Evolutionary conservation across 2,888 invertebrate species (phyloP).

Genomic region (Dione juno): DNA sequence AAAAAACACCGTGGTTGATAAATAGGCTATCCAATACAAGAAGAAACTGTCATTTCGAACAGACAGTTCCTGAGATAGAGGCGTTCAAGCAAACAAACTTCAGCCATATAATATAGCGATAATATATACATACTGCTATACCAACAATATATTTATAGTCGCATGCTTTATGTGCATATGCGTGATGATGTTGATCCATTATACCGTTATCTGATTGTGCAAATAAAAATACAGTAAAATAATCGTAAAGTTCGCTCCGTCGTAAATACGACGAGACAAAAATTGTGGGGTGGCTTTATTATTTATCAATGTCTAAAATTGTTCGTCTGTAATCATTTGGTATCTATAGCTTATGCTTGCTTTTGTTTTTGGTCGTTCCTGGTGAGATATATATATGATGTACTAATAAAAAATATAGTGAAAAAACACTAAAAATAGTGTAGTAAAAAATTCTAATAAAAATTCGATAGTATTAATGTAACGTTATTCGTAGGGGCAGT

Average conservation of each 20-base stretch:
- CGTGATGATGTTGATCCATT: slow-evolving; percentile 22
- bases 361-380: background rate
- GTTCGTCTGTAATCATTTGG: background rate
- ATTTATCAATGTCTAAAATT: slow-evolving; percentile 38
- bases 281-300: slow-evolving; percentile 36
- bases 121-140: background rate
- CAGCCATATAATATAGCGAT: too few species aligned
- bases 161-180: slow-evolving; percentile 17
- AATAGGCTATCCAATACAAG: too few species aligned
- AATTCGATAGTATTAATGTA: too few species aligned
- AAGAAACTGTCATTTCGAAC: too few species aligned
- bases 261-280: slow-evolving; percentile 20
- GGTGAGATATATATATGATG: background rate
- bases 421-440: background rate
- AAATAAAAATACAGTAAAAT: slow-evolving; percentile 28
- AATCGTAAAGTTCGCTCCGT: slow-evolving; percentile 18
- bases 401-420: background rate
- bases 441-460: too few species aligned
- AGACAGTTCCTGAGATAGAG: too few species aligned
- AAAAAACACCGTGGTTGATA: too few species aligned
- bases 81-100: too few species aligned
- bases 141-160: slow-evolving; percentile 15
- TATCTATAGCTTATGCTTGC: slow-evolving; percentile 5
- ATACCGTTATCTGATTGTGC: slow-evolving; percentile 20
- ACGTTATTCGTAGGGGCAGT: too few species aligned